Percentiles rank a stretch among this genome's conserved stretches.
These are phyloP conservation scores for Augochlora pura DNA, from an alignment of 1,140 invertebrate species.

Conservation along the genomic window DNA sequence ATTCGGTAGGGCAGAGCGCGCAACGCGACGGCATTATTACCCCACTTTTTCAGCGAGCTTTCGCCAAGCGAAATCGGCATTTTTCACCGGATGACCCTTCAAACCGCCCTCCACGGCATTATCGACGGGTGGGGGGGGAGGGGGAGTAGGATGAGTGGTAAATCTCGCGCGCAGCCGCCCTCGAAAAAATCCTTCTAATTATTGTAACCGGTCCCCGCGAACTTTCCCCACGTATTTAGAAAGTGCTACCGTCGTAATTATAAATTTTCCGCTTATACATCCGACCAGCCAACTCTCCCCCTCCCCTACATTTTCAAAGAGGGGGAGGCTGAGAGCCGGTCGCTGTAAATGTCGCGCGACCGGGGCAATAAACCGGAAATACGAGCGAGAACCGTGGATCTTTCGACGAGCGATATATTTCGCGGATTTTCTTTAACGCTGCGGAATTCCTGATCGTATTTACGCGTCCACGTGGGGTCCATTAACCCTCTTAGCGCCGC, in stretches of 20 bases:
- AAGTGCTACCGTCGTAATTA: slow-evolving; percentile 2
- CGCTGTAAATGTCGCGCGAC: neutral
- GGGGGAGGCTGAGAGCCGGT: neutral
- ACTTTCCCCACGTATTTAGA: slow-evolving; percentile 4
- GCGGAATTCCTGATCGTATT: neutral
- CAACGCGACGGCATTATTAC: slow-evolving; percentile 42
- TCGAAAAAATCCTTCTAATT: slow-evolving; percentile 44
- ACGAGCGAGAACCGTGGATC: neutral
- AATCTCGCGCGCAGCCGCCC: slow-evolving; percentile 10
- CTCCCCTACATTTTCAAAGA: neutral
- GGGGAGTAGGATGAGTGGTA: no score
- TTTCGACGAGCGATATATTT: slow-evolving; percentile 1
- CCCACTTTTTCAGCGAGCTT: slow-evolving; percentile 45
- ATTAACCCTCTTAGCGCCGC: no score
- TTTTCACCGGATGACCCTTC: slow-evolving; percentile 37
- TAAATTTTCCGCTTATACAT: slow-evolving; percentile 10
- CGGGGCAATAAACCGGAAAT: slow-evolving; percentile 12
- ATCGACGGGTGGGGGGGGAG: slow-evolving; percentile 10
- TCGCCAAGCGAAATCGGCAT: slow-evolving; percentile 34
- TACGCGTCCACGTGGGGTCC: no score
- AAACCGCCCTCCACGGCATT: slow-evolving; percentile 2
- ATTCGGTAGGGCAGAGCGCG: slow-evolving; percentile 2
- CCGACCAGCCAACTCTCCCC: no score
- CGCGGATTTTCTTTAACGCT: neutral
- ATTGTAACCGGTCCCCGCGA: slow-evolving; percentile 1